Evolutionary conservation across 2,888 invertebrate species (phyloP), one percentile per base, ranked within the genome.

Genomic region (Sesia apiformis): DNA sequence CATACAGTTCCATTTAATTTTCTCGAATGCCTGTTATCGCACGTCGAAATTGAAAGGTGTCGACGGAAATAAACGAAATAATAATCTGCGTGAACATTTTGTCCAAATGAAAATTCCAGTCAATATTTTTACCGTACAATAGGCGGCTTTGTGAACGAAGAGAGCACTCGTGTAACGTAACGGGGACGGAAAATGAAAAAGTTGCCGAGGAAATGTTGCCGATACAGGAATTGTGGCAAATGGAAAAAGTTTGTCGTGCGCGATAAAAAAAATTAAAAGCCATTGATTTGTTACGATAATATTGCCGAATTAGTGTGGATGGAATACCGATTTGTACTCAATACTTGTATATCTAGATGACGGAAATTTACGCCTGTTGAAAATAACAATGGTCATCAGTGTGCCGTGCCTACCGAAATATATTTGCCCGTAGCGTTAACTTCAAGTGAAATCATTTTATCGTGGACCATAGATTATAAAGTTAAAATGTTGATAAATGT

Each of bases 181-280:
- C 53, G 39, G 41, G 52, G 60, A 65, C 63, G 65, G 74, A 72
- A 78, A 80, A 80, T 79, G 74, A 75, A 80, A 80, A 81, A 77
- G 74, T 78, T 79, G 69, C 66, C 70, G 56, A 65, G 72, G 70
- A 74, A 73, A 72, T 68, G 69, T 71, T 63, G 70, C 67, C 69
- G 71, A 77, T 78, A 77, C 74, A 72, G 69, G 69, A 74, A 76
- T 74, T 69, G 73, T 69, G 64, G 74, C 67, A 77, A 78, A 80
- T 78, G 77, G 76, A 78, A 81, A 80, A 80, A 76, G 71, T 76
- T 80, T 76, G 72, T 72, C 63, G 62, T 66, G 46, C 39, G 39
- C 55, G 43, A 39, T 49, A 55, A 55, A 63, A 63, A 59, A 52
- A 46, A 51, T 38, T 38, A 38, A 42, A 43, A 46, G 46, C 7